Evolutionary conservation across 2,113 vertebrate genomes (phyloP), one percentile per base, ranked within the genome.

Genomic region (Rousettus leschenaultii): DNA sequence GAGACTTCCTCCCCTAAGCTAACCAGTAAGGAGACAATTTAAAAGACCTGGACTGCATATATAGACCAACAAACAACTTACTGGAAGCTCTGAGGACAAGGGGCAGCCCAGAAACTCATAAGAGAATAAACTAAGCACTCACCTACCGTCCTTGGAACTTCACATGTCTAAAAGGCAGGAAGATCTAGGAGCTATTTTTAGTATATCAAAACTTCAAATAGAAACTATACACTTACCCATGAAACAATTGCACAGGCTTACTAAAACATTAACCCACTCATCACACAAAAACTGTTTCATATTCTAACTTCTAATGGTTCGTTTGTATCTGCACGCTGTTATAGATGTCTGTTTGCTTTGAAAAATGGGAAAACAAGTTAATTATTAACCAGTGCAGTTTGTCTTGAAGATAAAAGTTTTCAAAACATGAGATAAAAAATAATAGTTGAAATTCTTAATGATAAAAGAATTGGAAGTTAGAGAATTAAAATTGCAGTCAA

Each of bases 351-450:
- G 21, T 48, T 59, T 96, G 89, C 95, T 92, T 90, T 59, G 53
- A 88, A 85, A 30, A 30, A 86, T 28, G 43, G 43, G 68, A 79
- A 94, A 85, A 75, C 26, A 45, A 87, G 85, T 66, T 73, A 63
- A 78, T 89, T n/a, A 79, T 48, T 94, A 85, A 71, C 80, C 57
- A 51, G 70, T n/a, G 40, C 30, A 68, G 26, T 71, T 82, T 55
- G 43, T 79, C n/a, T 61, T 40, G 53, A 71, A 79, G 26, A 93
- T 14, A 59, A 61, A 88, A 59, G 43, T 82, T 80, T 93, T 83
- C n/a, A 68, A 79, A 95, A 48, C 33, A 74, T n/a, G 33, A n/a
- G 66, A 70, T 28, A 61, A 92, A 93, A 94, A 61, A 57, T 79
- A 84, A 51, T 19, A 35, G 48, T 6, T 82, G 45, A 80, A 30